Evolutionary conservation across 1,140 invertebrate species (phyloP).

Genomic region (Aphelenchoides fujianensis): DNA sequence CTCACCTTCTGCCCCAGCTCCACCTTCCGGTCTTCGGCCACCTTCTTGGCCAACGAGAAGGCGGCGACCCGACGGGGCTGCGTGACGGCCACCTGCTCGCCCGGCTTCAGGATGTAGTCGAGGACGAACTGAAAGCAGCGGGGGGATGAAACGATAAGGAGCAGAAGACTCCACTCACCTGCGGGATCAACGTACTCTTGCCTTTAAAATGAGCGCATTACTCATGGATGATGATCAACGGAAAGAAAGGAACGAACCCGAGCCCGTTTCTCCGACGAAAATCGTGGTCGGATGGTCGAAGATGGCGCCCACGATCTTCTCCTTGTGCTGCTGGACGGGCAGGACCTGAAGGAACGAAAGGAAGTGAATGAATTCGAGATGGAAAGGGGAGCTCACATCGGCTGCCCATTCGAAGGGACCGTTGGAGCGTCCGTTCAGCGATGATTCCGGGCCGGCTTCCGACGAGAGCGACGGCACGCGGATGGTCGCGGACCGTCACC

Average conservation of each 20-base stretch:
- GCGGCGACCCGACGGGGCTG: constrained; percentile 86
- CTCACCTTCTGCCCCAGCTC: constrained; percentile 70
- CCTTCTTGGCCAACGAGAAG: constrained; percentile 79
- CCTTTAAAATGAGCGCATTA: no score
- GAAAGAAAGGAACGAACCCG: no score
- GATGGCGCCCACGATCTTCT: not conserved
- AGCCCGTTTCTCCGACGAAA: constrained; percentile 18
- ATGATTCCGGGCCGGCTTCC: no score
- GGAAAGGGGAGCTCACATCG: no score
- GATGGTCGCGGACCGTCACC: no score
- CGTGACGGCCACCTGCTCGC: constrained; percentile 74
- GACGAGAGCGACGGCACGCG: no score
- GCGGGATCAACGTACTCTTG: constrained; percentile 23
- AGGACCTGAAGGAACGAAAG: constrained; percentile 1
- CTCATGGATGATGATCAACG: no score
- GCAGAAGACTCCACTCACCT: not conserved
- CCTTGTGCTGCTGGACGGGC: constrained; percentile 12
- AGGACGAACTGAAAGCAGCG: constrained; percentile 69
- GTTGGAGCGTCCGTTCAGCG: no score
- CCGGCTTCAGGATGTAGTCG: constrained; percentile 67
- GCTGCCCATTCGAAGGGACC: no score
- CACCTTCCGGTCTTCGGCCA: constrained; percentile 74
- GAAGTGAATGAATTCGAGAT: no score
- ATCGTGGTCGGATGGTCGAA: constrained; percentile 11
- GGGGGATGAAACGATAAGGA: not conserved